phyloP scores from a whole-genome alignment of 2,113 vertebrate genomes.

The Eretmochelys imbricata region DNA sequence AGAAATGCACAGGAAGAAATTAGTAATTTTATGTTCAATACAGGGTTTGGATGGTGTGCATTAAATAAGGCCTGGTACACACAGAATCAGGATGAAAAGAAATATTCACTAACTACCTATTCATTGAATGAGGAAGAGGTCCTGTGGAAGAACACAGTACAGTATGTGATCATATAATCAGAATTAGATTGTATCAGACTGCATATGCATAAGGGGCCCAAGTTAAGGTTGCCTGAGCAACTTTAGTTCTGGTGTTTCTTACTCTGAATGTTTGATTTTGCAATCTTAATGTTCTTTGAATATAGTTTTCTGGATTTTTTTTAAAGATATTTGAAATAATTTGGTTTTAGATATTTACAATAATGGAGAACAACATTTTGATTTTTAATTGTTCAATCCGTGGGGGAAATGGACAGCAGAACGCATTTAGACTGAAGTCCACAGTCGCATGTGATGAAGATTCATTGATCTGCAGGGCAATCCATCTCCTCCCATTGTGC shows the following conservation, averaged over 20 bases:
- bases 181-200: neutral
- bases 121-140: neutral
- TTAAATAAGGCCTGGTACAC: neutral
- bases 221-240: neutral
- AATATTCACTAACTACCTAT: neutral
- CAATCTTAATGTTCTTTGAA: neutral
- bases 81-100: neutral
- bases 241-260: neutral
- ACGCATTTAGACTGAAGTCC: neutral
- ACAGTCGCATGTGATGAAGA: neutral
- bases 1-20: neutral
- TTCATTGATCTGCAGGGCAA: neutral
- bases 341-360: neutral
- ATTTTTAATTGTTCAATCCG: neutral
- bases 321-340: no score
- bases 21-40: neutral
- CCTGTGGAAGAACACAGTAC: neutral
- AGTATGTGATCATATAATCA: neutral
- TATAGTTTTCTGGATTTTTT: neutral
- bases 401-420: neutral
- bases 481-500: neutral
- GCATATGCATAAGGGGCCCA: neutral
- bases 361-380: neutral
- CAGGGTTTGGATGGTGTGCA: neutral
- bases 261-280: neutral